Evolutionary conservation across 1,140 invertebrate genomes (phyloP), one percentile per base, ranked within the genome.

Genomic region (Coelopa frigida): DNA sequence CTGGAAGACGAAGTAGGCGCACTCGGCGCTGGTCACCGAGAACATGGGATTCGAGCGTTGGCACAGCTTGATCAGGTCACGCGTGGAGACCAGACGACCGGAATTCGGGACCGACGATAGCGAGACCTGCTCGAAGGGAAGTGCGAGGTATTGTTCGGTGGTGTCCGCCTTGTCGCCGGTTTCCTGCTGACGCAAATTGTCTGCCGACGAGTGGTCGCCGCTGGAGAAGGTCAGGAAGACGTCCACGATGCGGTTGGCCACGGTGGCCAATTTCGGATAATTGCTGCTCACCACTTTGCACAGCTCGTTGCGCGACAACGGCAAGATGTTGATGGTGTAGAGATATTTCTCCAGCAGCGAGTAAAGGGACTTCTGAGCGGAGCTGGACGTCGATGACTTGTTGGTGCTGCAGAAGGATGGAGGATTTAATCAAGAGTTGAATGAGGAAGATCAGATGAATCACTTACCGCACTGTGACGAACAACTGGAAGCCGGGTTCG

Each of bases 51-150:
- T 73, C 7, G 89, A 80, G 59, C 94, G 77, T 11, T 79, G 73
- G 62, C 92, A 96, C 82, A 92, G 92, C 70, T 95, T 96, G 47
- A 97, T 82, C 10, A 98, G 75, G 78, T 98, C 94, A 54, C 93
- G 81, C 1, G 85, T 87, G 1, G 85, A 87, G 15, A 80, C 84
- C 14, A 84, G 65, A 56, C 85, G 75, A 3, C 78, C 78, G 0
- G 58, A 64, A 38, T 61, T 60, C 15, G 69, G 46, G 10, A 52
- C 53, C 24, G 31, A 40, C 12, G 50, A 21, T 0, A 59, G 23
- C 3, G 53, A 27, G 3, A 66, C 44, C 21, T 61, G 51, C 41
- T 67, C 59, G 14, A 59, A 65, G 3, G 60, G 61, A 32, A 68
- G 29, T 0, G 59, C 51, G n/a, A 57, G 27, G 48, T 59, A 66